Evolutionary conservation across 2,797 vertebrate genomes (phyloP).

Genomic region (Pitangus sulphuratus): DNA sequence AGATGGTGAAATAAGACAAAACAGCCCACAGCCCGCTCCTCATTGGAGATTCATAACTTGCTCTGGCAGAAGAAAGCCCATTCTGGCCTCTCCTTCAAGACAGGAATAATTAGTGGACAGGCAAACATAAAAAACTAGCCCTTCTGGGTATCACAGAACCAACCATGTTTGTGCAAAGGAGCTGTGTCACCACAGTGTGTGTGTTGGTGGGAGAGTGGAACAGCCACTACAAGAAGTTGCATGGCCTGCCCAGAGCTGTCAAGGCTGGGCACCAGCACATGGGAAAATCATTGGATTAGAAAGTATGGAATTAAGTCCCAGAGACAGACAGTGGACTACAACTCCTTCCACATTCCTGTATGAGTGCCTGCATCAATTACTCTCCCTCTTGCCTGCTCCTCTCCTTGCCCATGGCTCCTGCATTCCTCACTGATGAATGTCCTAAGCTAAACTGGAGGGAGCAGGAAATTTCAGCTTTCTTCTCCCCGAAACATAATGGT

Average conservation of each 20-base stretch:
- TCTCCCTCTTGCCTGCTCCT: neutral
- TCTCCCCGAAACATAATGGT: neutral
- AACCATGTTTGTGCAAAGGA: neutral
- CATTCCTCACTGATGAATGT: neutral
- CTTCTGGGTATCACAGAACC: neutral
- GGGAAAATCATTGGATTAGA: neutral
- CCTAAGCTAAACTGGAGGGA: neutral
- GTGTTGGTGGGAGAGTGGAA: accelerated
- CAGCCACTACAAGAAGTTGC: neutral
- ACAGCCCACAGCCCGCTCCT: neutral
- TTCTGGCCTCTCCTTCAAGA: neutral
- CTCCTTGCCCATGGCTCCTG: neutral
- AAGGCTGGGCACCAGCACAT: neutral
- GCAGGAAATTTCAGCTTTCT: neutral
- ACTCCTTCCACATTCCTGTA: neutral
- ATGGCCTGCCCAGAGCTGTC: neutral
- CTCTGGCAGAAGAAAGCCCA: neutral
- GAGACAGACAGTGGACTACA: neutral
- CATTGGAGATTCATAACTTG: neutral
- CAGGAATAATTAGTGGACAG: neutral
- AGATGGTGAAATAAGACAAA: neutral
- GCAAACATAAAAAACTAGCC: accelerated
- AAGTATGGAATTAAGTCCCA: neutral
- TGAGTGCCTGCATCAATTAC: neutral
- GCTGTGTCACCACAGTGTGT: neutral